Conservation (phyloP, 2,113 vertebrate species). For the Okapia johnstoni region DNA sequence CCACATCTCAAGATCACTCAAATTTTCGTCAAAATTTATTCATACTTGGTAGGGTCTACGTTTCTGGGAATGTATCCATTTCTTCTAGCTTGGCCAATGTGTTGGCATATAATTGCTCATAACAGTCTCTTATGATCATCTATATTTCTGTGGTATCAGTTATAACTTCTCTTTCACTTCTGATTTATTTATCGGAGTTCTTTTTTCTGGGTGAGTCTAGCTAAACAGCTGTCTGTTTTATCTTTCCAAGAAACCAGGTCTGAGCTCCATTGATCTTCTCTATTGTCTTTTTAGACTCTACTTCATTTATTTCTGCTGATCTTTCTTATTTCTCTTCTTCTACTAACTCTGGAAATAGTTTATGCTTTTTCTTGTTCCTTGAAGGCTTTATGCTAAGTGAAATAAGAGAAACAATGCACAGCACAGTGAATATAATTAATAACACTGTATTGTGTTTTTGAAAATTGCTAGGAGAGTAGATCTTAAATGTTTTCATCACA, state of each 20-base stretch:
- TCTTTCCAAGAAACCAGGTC: neutral
- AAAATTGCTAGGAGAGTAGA: neutral
- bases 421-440: neutral
- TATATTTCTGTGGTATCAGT: neutral
- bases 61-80: neutral
- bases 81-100: neutral
- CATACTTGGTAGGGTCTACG: neutral
- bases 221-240: neutral
- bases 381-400: neutral
- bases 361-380: neutral
- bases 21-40: neutral
- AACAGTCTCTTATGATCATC: neutral
- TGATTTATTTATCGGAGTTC: neutral
- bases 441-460: neutral
- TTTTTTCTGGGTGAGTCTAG: neutral
- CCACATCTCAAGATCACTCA: neutral
- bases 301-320: neutral
- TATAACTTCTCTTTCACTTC: neutral
- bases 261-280: neutral
- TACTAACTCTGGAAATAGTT: neutral
- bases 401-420: neutral
- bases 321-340: neutral
- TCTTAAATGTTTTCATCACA: neutral
- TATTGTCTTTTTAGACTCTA: neutral
- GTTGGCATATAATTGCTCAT: neutral